These are phyloP conservation scores for Teleopsis dalmanni DNA, from an alignment of 1,140 invertebrate species.

Conservation along the genomic window DNA sequence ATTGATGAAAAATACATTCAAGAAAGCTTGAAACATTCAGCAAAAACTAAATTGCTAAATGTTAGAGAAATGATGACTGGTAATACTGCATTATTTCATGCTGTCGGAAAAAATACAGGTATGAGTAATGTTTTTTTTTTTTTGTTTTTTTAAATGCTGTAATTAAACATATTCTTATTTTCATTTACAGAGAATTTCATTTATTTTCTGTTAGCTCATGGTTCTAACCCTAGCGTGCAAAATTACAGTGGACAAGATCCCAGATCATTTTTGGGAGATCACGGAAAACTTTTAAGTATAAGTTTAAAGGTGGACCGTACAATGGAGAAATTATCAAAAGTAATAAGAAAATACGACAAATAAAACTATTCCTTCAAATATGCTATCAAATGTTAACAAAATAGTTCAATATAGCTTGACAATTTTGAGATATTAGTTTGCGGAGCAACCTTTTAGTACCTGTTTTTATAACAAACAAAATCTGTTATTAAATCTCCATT, in stretches of 20 bases:
- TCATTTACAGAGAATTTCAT: conserved; percentile 28
- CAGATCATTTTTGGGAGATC: conserved; percentile 33
- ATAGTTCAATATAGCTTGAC: not conserved
- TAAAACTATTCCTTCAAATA: not conserved
- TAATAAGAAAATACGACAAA: not conserved
- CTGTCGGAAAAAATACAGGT: conserved; percentile 28
- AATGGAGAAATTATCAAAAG: conserved; percentile 23
- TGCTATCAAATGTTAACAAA: not conserved
- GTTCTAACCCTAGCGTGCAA: conserved; percentile 28
- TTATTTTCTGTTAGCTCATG: conserved; percentile 36
- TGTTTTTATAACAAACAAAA: not conserved
- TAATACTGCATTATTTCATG: conserved; percentile 30
- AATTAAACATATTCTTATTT: not conserved
- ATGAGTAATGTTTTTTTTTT: not conserved
- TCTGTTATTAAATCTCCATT: not conserved
- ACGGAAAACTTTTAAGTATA: conserved; percentile 25
- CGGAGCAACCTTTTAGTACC: not conserved
- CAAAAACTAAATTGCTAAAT: conserved; percentile 21
- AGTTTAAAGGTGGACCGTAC: conserved; percentile 29
- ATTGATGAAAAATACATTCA: conserved; percentile 11
- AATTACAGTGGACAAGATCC: conserved; percentile 31
- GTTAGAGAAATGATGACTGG: conserved; percentile 25
- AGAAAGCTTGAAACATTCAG: conserved; percentile 1
- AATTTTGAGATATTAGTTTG: not conserved
- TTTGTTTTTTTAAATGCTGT: not conserved